A percentile compares a stretch with the other conserved stretches of the same genome.
Evolutionary conservation across 1,140 invertebrate species (phyloP).

Genomic region (Drosophila guanche): DNA sequence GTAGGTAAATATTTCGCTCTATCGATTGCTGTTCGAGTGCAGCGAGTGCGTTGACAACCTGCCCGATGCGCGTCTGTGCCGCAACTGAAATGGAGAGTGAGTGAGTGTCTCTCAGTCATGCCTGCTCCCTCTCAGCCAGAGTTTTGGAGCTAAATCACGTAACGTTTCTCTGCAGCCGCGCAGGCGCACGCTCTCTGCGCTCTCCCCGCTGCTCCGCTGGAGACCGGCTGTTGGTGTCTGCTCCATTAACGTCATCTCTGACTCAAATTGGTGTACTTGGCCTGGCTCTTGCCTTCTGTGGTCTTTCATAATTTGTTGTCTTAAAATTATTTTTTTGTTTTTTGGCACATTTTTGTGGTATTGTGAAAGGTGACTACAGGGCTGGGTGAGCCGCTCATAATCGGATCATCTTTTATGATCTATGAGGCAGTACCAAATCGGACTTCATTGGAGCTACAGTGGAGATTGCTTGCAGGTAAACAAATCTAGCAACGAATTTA

Average conservation of each 20-base stretch:
- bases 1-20: conserved; percentile 23
- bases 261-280: conserved; percentile 65
- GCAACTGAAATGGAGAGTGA: conserved; percentile 73
- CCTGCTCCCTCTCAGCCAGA: conserved; percentile 22
- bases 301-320: conserved; percentile 17
- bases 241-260: conserved; percentile 61
- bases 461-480: neutral
- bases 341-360: conserved; percentile 54
- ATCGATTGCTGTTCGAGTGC: conserved; percentile 9
- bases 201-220: conserved; percentile 17
- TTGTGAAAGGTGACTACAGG: conserved; percentile 67
- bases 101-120: conserved; percentile 34
- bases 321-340: conserved; percentile 16
- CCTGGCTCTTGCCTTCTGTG: conserved; percentile 23
- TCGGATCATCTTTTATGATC: conserved; percentile 2
- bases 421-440: neutral
- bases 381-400: conserved; percentile 5
- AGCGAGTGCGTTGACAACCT: conserved; percentile 53
- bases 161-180: conserved; percentile 45
- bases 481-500: no score
- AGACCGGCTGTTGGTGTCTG: conserved; percentile 59
- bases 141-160: conserved; percentile 51
- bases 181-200: conserved; percentile 23
- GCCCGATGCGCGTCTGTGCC: conserved; percentile 47
- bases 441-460: conserved; percentile 17